Conservation (phyloP, 2,797 vertebrate species). For the Mionectes olivaceus region DNA sequence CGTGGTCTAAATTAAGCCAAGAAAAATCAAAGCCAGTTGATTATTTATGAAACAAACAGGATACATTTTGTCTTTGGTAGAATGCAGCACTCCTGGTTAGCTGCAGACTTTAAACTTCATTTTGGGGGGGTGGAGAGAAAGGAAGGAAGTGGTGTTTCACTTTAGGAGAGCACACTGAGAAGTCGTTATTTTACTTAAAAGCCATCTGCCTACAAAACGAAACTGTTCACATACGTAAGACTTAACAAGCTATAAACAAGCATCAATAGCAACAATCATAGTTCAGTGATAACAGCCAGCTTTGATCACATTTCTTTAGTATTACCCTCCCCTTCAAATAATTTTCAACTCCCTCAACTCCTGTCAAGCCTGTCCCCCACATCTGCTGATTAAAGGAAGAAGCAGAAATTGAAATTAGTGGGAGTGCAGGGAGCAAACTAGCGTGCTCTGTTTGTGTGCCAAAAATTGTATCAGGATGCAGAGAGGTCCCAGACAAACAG, state of each 20-base stretch:
- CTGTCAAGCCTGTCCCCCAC: not conserved
- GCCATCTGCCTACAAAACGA: constrained; percentile 19
- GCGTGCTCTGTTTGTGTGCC: not conserved
- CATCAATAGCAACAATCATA: not conserved
- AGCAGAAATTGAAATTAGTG: not conserved
- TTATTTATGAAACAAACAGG: constrained; percentile 61
- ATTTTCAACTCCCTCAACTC: not conserved
- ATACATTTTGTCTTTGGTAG: constrained; percentile 43
- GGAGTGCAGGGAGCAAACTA: not conserved
- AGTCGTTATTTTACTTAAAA: constrained; percentile 12
- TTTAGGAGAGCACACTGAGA: constrained; percentile 13
- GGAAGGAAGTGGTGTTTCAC: constrained; percentile 28
- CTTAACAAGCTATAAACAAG: constrained; percentile 25
- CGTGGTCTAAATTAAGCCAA: constrained; percentile 17
- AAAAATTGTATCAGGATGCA: not conserved
- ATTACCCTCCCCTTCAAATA: not conserved
- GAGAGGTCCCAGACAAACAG: not conserved
- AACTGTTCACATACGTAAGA: not conserved
- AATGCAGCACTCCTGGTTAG: not conserved
- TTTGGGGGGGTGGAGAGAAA: not conserved
- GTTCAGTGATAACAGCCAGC: not conserved
- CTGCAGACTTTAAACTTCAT: constrained; percentile 3
- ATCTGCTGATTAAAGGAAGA: not conserved
- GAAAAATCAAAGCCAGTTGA: constrained; percentile 47
- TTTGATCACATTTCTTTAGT: not conserved